Conservation (phyloP, 2,797 vertebrate genomes). For the Hozukius guyotensis region DNA sequence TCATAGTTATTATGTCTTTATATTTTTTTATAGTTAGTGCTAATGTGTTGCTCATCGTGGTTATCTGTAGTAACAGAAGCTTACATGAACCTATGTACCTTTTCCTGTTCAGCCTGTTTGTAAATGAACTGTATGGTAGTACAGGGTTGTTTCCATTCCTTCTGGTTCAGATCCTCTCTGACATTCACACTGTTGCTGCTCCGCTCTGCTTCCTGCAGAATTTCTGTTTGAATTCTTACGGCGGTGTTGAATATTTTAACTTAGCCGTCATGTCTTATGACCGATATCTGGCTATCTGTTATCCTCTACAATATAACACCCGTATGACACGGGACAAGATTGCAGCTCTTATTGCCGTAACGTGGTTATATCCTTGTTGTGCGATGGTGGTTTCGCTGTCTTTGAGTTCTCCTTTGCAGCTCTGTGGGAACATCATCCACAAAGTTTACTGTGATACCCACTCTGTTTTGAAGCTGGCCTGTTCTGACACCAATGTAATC, state of each 20-base stretch:
- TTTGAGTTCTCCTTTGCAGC: neutral
- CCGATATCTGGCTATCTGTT: slow-evolving; percentile 43
- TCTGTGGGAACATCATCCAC: neutral
- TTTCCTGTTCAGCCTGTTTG: slow-evolving; percentile 33
- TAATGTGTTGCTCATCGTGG: neutral
- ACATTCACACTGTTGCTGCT: neutral
- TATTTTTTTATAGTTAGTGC: neutral
- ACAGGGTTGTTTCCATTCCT: slow-evolving; percentile 29
- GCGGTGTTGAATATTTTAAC: neutral
- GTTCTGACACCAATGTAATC: neutral
- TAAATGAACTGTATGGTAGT: slow-evolving; percentile 32
- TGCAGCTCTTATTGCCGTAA: neutral
- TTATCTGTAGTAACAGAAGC: slow-evolving; percentile 24
- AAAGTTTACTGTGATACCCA: neutral
- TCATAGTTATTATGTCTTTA: neutral
- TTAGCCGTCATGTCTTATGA: slow-evolving; percentile 49
- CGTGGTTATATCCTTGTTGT: neutral
- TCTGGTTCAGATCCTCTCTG: slow-evolving; percentile 8
- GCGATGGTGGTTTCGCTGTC: neutral
- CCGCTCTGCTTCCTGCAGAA: slow-evolving; percentile 15
- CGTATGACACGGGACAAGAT: neutral
- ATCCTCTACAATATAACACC: slow-evolving; percentile 30
- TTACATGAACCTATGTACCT: slow-evolving; percentile 16
- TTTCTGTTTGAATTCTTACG: neutral
- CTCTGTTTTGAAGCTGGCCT: slow-evolving; percentile 9